Percentiles rank a stretch among this genome's conserved stretches.
phyloP scores from a whole-genome alignment of 2,888 invertebrate species.

The Phortica magna region DNA sequence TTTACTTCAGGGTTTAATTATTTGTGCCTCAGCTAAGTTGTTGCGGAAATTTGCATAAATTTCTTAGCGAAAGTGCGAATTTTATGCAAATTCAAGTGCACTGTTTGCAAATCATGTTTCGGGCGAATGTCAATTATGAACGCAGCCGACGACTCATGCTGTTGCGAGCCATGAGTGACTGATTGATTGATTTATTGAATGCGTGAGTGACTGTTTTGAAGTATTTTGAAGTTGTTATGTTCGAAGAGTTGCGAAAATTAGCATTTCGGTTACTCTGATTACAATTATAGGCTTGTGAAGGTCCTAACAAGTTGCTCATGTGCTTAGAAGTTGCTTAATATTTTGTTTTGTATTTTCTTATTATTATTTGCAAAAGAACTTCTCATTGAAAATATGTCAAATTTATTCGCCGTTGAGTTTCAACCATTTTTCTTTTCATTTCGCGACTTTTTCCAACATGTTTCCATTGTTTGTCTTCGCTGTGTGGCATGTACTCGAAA shows the following conservation, averaged over 20 bases:
- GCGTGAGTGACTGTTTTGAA: constrained; percentile 37
- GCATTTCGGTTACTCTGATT: too few species aligned
- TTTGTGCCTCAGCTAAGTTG: constrained; percentile 40
- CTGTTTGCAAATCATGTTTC: constrained; percentile 76
- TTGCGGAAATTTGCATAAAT: constrained; percentile 60
- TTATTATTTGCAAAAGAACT: too few species aligned
- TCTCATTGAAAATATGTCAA: too few species aligned
- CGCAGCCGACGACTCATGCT: constrained; percentile 38
- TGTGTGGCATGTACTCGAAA: constrained; percentile 57
- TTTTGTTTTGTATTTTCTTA: too few species aligned
- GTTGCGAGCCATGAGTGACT: neutral
- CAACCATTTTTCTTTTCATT: constrained; percentile 69
- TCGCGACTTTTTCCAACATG: constrained; percentile 58
- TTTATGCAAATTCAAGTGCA: constrained; percentile 75
- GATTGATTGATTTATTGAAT: constrained; percentile 50
- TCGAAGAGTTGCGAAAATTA: neutral
- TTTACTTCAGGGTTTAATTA: constrained; percentile 56
- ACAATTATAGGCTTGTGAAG: constrained; percentile 34
- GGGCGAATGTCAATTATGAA: constrained; percentile 69
- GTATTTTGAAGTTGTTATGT: neutral
- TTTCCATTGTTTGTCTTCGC: constrained; percentile 35
- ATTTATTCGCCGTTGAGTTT: neutral
- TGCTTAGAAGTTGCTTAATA: too few species aligned
- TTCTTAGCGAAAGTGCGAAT: constrained; percentile 50
- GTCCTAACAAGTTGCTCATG: constrained; percentile 24